Conservation (phyloP, 2,888 invertebrate genomes). For the Machimus rusticus region DNA sequence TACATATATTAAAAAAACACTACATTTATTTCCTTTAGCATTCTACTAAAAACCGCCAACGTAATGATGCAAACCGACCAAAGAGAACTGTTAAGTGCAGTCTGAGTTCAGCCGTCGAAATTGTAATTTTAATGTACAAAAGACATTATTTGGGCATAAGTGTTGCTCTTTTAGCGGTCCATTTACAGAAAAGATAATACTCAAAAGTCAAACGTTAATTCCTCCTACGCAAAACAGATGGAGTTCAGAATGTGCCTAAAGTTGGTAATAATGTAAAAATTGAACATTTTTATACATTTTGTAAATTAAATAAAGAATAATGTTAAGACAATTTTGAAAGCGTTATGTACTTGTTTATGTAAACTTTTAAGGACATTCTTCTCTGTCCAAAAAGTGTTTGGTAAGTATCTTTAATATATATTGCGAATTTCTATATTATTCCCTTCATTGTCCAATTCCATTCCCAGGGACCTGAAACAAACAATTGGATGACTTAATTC, state of each 20-base stretch:
- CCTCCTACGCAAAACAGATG: neutral
- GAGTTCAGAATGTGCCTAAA: neutral
- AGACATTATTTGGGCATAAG: neutral
- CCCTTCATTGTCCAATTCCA: too few relatives aligned
- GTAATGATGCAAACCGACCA: slow-evolving; percentile 24
- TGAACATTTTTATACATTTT: neutral
- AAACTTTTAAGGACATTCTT: neutral
- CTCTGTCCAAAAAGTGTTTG: neutral
- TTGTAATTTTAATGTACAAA: neutral
- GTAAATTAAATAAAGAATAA: neutral
- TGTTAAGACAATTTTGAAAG: neutral
- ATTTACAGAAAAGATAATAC: neutral
- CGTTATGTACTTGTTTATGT: neutral
- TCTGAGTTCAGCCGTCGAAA: neutral
- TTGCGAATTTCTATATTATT: too few relatives aligned
- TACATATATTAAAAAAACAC: neutral
- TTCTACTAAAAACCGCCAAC: slow-evolving; percentile 13
- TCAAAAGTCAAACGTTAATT: neutral
- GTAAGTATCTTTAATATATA: neutral
- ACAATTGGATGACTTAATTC: too few relatives aligned
- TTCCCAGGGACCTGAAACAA: too few relatives aligned
- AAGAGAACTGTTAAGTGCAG: slow-evolving; percentile 8
- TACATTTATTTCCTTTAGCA: neutral
- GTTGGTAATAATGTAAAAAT: neutral
- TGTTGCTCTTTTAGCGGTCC: neutral